Percentiles rank a stretch among this genome's conserved stretches.
Conservation (phyloP, 2,797 vertebrate genomes). For the Rhincodon typus region DNA sequence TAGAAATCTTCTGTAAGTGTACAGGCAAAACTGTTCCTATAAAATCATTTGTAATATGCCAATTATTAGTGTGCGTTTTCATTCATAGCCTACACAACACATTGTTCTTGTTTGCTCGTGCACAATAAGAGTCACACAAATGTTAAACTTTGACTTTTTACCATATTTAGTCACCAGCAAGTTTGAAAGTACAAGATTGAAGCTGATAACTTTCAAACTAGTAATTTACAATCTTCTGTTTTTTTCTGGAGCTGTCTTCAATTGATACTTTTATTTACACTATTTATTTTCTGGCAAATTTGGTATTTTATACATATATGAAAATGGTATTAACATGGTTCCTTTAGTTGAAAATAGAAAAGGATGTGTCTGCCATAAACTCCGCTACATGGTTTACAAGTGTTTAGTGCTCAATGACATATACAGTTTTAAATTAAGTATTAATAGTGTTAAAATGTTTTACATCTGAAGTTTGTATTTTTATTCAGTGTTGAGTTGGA, state of each 20-base stretch:
- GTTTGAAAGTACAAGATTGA: background rate
- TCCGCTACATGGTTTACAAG: background rate
- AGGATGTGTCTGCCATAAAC: background rate
- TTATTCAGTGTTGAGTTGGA: background rate
- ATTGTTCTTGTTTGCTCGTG: background rate
- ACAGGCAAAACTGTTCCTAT: slow-evolving; percentile 26
- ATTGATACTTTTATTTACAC: background rate
- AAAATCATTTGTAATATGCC: slow-evolving; percentile 36
- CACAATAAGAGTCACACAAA: background rate
- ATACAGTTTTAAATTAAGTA: background rate
- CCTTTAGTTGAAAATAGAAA: background rate
- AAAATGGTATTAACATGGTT: background rate
- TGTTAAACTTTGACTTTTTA: background rate
- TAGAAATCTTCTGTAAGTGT: slow-evolving; percentile 30
- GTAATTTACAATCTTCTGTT: background rate
- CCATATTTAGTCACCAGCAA: background rate
- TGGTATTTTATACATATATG: too few species aligned
- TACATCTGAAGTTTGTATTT: background rate
- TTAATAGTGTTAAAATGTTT: background rate
- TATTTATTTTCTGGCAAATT: background rate
- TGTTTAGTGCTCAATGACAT: background rate
- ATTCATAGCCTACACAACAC: background rate
- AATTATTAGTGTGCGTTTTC: background rate
- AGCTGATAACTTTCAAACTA: background rate
- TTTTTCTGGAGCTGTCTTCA: background rate